Evolutionary conservation across 1,140 invertebrate genomes (phyloP), one percentile per base, ranked within the genome.

Genomic region (Heliconius congener): DNA sequence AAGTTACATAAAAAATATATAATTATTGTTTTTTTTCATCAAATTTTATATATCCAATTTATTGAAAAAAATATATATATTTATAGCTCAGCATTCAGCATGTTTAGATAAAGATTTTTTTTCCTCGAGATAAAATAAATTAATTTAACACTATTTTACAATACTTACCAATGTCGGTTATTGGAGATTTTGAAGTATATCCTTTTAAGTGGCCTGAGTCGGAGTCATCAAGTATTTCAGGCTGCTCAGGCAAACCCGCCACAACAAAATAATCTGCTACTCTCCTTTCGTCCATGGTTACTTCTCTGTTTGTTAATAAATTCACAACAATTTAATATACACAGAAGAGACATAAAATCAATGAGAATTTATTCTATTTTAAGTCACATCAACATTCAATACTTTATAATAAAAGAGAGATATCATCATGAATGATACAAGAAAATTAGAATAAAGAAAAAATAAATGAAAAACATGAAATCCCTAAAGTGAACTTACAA

Each of bases 191-290:
- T 76, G 96, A 94, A 84, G 94, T 95, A 57, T 95, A 96, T 37
- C 95, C 96, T 88, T 98, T 98, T 5, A 98, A 95, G 85, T 97
- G 96, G 13, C 97, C 96, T 88, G 97, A 96, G 94, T 99, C 97
- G 83, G 96, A 96, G 88, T 99, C 98, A 88, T 98, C 97, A 34
- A 98, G 91, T 90, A 97, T 95, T 94, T 98, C 95, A 73, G 96
- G 96, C 90, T 98, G 96, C 50, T 97, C 97, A 13, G 98, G 97
- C 87, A 99, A 95, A 23, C 99, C 99, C 90, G 99, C 99, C 57
- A 99, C 97, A 79, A 99, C 98, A 96, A 99, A 99, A 95, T 99
- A 99, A 95, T 99, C 97, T 27, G 97, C 97, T 73, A 98, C 97
- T 91, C 97, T 95, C 87, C 97, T 95, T 86, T 98, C 97, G 88